phyloP scores from a whole-genome alignment of 2,797 vertebrate species.

The Sphenopsis melanotis region DNA sequence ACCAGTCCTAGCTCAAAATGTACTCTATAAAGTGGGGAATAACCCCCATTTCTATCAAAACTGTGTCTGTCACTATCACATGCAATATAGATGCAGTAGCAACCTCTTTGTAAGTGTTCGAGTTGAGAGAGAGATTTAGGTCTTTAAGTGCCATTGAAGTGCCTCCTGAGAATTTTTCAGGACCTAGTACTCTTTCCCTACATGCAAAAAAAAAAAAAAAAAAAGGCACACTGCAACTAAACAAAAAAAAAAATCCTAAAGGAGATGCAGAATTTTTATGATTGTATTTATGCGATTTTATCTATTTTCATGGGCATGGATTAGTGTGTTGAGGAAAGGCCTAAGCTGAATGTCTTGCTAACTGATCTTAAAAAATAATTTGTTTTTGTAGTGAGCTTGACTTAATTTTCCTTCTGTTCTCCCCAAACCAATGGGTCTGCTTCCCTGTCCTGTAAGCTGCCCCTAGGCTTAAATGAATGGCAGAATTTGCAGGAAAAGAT shows the following conservation, averaged over 20 bases:
- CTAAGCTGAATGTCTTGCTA: neutral
- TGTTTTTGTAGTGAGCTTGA: neutral
- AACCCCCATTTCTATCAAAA: neutral
- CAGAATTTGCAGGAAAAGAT: neutral
- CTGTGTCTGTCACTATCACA: rapidly evolving
- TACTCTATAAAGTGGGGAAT: neutral
- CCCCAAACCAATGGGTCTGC: neutral
- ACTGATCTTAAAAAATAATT: neutral
- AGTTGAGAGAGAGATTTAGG: neutral
- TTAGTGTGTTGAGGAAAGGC: neutral
- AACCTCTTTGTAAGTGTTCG: neutral
- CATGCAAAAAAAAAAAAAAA: too few relatives aligned
- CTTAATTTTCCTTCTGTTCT: neutral
- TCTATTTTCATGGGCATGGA: neutral
- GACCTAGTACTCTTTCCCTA: neutral
- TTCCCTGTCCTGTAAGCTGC: neutral
- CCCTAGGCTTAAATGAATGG: neutral
- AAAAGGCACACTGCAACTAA: neutral
- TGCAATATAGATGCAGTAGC: neutral
- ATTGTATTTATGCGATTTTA: neutral
- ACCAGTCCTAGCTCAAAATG: neutral
- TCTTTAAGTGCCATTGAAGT: neutral
- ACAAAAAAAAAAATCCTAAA: neutral
- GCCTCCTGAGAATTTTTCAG: neutral
- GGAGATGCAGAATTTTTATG: neutral